A percentile compares a stretch with the other conserved stretches of the same genome.
Evolutionary conservation across 1,140 invertebrate species (phyloP).

Genomic region (Orchesella cincta): DNA sequence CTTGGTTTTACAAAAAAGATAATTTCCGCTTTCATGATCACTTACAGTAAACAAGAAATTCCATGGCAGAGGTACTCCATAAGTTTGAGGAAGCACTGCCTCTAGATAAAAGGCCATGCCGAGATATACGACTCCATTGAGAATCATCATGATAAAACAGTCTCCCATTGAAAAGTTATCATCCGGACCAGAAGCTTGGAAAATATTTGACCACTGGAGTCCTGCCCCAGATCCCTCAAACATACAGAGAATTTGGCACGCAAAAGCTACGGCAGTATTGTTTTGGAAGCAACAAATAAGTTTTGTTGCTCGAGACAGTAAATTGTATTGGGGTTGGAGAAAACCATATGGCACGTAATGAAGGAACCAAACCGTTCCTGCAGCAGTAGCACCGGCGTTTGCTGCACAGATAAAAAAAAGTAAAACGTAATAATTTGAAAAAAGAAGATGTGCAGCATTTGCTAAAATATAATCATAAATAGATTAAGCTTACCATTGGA

Average conservation of each 20-base stretch:
- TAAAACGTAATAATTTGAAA: no score
- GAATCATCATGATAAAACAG: slow-evolving; percentile 67
- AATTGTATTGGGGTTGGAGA: slow-evolving; percentile 64
- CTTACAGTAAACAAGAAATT: slow-evolving; percentile 58
- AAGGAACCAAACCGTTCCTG: slow-evolving; percentile 71
- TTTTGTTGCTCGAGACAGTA: slow-evolving; percentile 59
- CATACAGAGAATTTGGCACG: slow-evolving; percentile 67
- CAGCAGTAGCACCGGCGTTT: slow-evolving; percentile 70
- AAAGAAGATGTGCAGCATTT: no score
- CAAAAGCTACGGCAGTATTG: slow-evolving; percentile 76
- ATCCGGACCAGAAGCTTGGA: slow-evolving; percentile 67
- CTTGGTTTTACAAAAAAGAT: slow-evolving; percentile 59
- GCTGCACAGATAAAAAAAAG: slow-evolving; percentile 64
- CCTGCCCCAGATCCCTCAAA: slow-evolving; percentile 67
- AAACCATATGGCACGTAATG: slow-evolving; percentile 72
- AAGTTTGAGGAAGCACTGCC: slow-evolving; percentile 58
- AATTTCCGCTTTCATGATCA: no score
- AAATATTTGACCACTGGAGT: slow-evolving; percentile 75
- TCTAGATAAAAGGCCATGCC: slow-evolving; percentile 65
- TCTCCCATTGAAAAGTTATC: slow-evolving; percentile 70
- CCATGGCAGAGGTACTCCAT: slow-evolving; percentile 58
- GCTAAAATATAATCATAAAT: slow-evolving; percentile 66
- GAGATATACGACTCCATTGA: slow-evolving; percentile 68
- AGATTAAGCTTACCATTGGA: slow-evolving; percentile 65
- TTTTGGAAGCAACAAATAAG: slow-evolving; percentile 60